Evolutionary conservation across 2,888 invertebrate species (phyloP), one percentile per base, ranked within the genome.

Genomic region (Troilus luridus): DNA sequence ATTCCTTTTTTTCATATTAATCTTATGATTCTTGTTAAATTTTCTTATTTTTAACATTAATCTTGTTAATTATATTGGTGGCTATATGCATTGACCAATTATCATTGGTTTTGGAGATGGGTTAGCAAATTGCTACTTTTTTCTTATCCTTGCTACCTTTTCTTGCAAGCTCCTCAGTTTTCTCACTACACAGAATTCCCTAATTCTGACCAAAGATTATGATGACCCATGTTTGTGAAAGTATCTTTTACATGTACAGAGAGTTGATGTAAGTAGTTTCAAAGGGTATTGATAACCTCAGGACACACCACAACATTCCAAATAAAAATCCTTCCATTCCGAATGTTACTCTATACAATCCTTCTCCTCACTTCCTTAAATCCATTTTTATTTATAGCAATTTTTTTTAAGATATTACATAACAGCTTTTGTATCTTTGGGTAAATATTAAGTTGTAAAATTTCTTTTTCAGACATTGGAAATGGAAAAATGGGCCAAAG

Each of bases 401-500:
- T 5, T 62, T 64, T n/a, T 64, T 64, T 11, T 64, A n/a, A n/a
- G 62, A 19, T 17, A 60, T 21, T 62, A 21, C 62, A 21, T 8
- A 21, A 62, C 0, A 21, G 21, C 19, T 62, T 62, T 3, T 64
- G 21, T 64, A n/a, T n/a, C 64, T 64, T 64, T 9, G n/a, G 21
- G 3, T 64, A 64, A 9, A 24, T 27, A 58, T 12, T 24, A n/a
- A 60, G 27, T 60, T 17, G 67, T 62, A 62, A 56, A 24, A n/a
- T 67, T 72, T 54, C 72, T 67, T 90, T 90, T 92, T 88, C 91
- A 93, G 93, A 91, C 92, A 89, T 91, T 92, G 88, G 93, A 92
- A 64, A 67, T 92, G 59, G 92, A 92, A 89, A 92, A 92, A 77
- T 92, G 92, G 91, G 93, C 92, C 19, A 88, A 92, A 88, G 89